Percentiles rank a stretch among this genome's conserved stretches.
Conservation (phyloP, 1,140 invertebrate species). For the Pararge aegeria region DNA sequence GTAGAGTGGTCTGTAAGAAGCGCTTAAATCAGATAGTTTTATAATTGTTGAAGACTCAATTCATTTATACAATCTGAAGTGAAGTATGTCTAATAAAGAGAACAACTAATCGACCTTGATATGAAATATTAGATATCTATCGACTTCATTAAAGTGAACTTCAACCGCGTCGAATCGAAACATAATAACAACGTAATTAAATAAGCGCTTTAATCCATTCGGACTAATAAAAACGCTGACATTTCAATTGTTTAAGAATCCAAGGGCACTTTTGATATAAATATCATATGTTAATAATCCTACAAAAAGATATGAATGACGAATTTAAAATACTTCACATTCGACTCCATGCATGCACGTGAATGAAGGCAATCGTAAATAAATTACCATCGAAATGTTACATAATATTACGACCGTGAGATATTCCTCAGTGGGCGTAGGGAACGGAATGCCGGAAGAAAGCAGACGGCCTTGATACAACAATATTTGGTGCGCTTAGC, state of each 20-base stretch:
- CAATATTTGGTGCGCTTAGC: constrained; percentile 69
- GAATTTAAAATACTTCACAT: neutral
- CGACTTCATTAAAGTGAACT: constrained; percentile 16
- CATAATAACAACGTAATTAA: constrained; percentile 20
- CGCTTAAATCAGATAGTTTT: neutral
- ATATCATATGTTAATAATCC: neutral
- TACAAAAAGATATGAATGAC: too few species aligned
- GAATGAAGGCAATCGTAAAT: constrained; percentile 59
- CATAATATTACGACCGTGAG: constrained; percentile 71
- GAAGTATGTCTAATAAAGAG: constrained; percentile 1
- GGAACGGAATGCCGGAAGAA: constrained; percentile 75
- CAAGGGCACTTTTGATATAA: neutral
- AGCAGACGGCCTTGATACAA: constrained; percentile 75
- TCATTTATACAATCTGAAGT: too few species aligned
- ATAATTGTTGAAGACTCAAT: too few species aligned
- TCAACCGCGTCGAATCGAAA: constrained; percentile 18
- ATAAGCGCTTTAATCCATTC: constrained; percentile 13
- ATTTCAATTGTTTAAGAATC: constrained; percentile 12
- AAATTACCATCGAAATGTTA: constrained; percentile 64
- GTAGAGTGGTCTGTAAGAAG: too few species aligned
- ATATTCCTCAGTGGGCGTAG: constrained; percentile 73
- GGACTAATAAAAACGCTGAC: constrained; percentile 17
- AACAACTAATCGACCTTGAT: constrained; percentile 26
- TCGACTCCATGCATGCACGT: constrained; percentile 33
- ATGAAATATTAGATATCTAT: constrained; percentile 28